Base-by-base conservation (phyloP, 2,888 invertebrate genomes). In the Pammene fasciana region DNA sequence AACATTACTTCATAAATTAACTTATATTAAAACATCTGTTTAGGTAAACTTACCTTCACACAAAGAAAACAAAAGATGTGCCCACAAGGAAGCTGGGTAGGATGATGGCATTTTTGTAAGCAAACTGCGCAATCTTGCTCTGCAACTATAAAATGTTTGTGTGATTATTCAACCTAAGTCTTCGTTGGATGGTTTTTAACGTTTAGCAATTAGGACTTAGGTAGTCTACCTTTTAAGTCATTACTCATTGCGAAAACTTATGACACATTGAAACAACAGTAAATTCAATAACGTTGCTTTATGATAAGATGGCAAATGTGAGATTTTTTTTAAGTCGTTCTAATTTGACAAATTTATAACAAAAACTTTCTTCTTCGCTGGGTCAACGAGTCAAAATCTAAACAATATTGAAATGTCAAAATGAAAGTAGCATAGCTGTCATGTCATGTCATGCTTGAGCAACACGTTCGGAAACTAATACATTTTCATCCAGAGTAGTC, bases 1-100 rank as follows among this genome's bases (percentile, higher is more conserved):
- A 26, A 26, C 26, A 4, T 26, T 26, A 26, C 26, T 26, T 26
- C 2, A 26, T 26, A 26, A 26, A 1, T 26, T 26, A 26, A 26
- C 26, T 26, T 26, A 26, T 26, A 26, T 26, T 26, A 26, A 26
- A 26, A 26, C 26, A 26, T 26, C 26, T 26, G 26, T 26, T 26
- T 13, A 43, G 11, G 43, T 43, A 45, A 45, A 82, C 84, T 80
- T 80, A 94, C 94, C 92, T 99, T 99, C 3, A 98, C 96, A 87
- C 99, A 99, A 7, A 99, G 93, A 85, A 97, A 99, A 88, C 99
- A 99, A 87, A 99, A 99, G 72, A 98, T 95, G 85, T 99, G 99
- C n/a, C 95, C 96, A 87, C 99, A 99, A 0, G 98, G 98, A 59
- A 99, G 93, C 81, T 96, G 94, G 0, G 98, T 97, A n/a, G 99